Evolutionary conservation across 2,797 vertebrate species (phyloP).

Genomic region (Rhincodon typus): DNA sequence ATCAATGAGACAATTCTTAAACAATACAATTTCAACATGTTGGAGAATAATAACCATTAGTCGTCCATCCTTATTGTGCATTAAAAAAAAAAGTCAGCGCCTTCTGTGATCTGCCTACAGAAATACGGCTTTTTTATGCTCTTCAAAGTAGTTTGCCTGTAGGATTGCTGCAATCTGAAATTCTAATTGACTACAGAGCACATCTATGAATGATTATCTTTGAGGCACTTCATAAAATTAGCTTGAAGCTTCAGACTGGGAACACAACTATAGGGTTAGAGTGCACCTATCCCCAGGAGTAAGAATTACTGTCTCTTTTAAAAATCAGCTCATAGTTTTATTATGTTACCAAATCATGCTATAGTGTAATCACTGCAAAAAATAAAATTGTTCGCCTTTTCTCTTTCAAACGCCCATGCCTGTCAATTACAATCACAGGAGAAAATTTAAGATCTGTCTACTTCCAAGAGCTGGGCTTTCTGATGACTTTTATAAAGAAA

Average conservation of each 20-base stretch:
- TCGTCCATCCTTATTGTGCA: conserved; percentile 49
- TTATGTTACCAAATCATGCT: conserved; percentile 82
- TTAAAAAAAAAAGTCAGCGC: not conserved
- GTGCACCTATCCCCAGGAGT: conserved; percentile 59
- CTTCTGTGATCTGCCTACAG: conserved; percentile 32
- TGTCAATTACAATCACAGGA: conserved; percentile 88
- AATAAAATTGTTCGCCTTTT: conserved; percentile 75
- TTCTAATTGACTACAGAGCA: conserved; percentile 61
- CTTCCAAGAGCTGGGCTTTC: conserved; percentile 51
- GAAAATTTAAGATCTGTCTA: conserved; percentile 71
- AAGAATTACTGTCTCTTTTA: conserved; percentile 64
- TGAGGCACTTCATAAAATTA: conserved; percentile 44
- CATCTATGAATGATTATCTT: conserved; percentile 48
- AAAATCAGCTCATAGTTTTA: conserved; percentile 66
- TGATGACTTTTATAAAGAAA: conserved; percentile 69
- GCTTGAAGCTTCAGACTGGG: conserved; percentile 54
- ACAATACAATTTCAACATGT: conserved; percentile 6
- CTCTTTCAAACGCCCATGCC: conserved; percentile 69
- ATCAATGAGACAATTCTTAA: not conserved
- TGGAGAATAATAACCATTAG: conserved; percentile 46
- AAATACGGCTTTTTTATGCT: conserved; percentile 17
- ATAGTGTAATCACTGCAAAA: conserved; percentile 73
- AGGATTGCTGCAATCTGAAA: conserved; percentile 56
- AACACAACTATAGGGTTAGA: conserved; percentile 59
- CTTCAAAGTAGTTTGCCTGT: conserved; percentile 60